These are phyloP conservation scores for Deilephila porcellus DNA, from an alignment of 2,888 invertebrate genomes.

Conservation along the genomic window DNA sequence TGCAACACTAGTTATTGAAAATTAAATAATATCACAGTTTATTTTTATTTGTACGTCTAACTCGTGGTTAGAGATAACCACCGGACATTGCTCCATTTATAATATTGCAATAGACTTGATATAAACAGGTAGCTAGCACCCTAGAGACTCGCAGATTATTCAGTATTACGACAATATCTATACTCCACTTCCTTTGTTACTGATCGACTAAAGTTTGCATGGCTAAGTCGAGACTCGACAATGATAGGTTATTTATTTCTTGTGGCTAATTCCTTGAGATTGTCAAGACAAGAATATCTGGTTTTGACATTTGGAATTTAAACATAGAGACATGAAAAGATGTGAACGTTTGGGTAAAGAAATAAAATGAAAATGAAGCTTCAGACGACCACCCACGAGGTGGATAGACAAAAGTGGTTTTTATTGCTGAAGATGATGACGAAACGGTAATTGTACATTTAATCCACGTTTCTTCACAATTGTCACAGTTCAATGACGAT, in stretches of 20 bases:
- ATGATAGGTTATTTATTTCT: not conserved
- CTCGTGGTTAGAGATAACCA: not conserved
- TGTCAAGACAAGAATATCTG: too few relatives aligned
- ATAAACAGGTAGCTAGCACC: not conserved
- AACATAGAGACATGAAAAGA: too few relatives aligned
- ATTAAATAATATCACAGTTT: too few relatives aligned
- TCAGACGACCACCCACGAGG: too few relatives aligned
- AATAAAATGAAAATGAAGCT: too few relatives aligned
- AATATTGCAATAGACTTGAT: conserved; percentile 21
- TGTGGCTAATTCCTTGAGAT: not conserved
- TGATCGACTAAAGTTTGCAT: not conserved
- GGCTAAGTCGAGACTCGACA: not conserved
- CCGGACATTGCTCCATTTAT: conserved; percentile 16
- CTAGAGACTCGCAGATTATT: conserved; percentile 19
- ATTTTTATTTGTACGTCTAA: not conserved
- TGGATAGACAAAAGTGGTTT: too few relatives aligned
- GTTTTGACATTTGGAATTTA: too few relatives aligned
- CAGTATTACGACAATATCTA: conserved; percentile 6
- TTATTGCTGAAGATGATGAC: too few relatives aligned
- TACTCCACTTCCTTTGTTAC: conserved; percentile 6
- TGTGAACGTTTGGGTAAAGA: too few relatives aligned
- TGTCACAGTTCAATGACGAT: too few relatives aligned
- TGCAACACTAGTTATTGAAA: not conserved
- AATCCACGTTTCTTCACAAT: too few relatives aligned
- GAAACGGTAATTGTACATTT: too few relatives aligned